Percentiles rank a stretch among this genome's conserved stretches.
Conservation (phyloP, 2,888 invertebrate genomes). For the Phortica magna region DNA sequence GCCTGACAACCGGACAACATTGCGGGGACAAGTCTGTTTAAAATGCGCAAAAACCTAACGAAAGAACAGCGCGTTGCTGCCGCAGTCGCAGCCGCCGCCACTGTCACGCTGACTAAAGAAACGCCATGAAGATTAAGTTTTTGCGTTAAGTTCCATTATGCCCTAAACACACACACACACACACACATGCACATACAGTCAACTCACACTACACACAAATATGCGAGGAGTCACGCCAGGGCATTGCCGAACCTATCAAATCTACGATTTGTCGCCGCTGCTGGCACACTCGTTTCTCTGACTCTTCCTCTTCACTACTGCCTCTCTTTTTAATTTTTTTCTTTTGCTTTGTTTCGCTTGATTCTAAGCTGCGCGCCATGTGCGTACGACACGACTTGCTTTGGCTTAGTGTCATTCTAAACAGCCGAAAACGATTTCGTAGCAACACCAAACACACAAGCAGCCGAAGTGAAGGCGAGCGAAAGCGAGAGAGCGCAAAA, state of each 20-base stretch:
- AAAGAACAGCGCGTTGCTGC: not conserved
- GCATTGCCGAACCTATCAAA: slow-evolving; percentile 30
- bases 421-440: not conserved
- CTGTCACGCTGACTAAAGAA: not conserved
- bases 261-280: slow-evolving; percentile 5
- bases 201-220: not conserved
- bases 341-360: not conserved
- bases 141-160: not conserved
- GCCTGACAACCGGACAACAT: not conserved
- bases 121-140: not conserved
- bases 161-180: not conserved
- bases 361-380: not conserved
- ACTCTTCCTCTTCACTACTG: not conserved
- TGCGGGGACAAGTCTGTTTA: not conserved
- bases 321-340: not conserved
- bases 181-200: not conserved
- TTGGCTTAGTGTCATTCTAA: slow-evolving; percentile 48
- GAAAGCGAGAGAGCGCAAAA: slow-evolving; percentile 26
- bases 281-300: not conserved
- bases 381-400: slow-evolving; percentile 43
- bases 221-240: not conserved
- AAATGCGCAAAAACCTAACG: not conserved
- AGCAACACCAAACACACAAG: slow-evolving; percentile 43
- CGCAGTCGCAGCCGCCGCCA: not conserved
- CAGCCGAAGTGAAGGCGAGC: slow-evolving; percentile 30